phyloP scores from a whole-genome alignment of 2,113 vertebrate genomes.

The Menidia beryllina region DNA sequence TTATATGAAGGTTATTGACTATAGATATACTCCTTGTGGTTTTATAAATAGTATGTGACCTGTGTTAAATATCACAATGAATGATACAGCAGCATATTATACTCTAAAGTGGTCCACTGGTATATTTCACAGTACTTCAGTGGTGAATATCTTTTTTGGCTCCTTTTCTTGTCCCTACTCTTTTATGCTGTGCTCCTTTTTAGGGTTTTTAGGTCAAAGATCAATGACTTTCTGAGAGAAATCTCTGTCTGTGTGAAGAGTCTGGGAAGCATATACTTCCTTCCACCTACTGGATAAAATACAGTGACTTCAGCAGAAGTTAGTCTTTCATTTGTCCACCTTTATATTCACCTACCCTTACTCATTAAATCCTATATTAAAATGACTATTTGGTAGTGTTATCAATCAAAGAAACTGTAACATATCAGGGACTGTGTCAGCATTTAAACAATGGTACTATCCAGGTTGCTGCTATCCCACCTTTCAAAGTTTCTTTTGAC shows the following conservation, averaged over 20 bases:
- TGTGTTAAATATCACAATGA: no score
- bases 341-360: constrained; percentile 19
- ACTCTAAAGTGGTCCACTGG: neutral
- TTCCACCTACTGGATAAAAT: constrained; percentile 25
- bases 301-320: constrained; percentile 56
- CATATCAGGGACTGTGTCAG: no score
- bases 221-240: constrained; percentile 53
- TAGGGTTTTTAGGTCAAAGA: constrained; percentile 44
- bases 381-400: neutral
- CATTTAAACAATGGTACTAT: neutral
- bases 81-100: neutral
- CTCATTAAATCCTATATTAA: neutral
- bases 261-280: constrained; percentile 59
- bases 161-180: neutral
- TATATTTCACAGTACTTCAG: constrained; percentile 4
- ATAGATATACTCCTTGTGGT: no score
- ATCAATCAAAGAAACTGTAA: neutral
- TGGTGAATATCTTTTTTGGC: neutral
- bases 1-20: no score
- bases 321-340: constrained; percentile 43
- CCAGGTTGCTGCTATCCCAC: neutral
- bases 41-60: no score
- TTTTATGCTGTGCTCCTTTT: constrained; percentile 23
- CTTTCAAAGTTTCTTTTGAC: neutral
- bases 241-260: constrained; percentile 55